phyloP scores from a whole-genome alignment of 2,797 vertebrate species.

The Bucorvus abyssinicus region DNA sequence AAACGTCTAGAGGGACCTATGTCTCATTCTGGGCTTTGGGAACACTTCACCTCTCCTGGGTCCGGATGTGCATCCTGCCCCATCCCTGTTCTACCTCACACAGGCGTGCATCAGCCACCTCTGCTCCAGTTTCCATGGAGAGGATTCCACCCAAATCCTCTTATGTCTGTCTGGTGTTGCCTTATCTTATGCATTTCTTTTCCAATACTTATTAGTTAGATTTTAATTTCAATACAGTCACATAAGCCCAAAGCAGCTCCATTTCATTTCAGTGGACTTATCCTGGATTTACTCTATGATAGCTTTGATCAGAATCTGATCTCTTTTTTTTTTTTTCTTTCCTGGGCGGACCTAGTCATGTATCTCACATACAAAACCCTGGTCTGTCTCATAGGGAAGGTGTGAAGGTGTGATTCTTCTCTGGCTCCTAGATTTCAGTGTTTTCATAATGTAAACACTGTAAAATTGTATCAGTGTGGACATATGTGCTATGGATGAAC shows the following conservation, averaged over 20 bases:
- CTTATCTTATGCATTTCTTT: not conserved
- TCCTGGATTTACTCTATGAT: not conserved
- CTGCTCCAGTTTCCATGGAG: not conserved
- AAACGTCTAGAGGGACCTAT: not conserved
- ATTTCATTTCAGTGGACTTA: slow-evolving; percentile 22
- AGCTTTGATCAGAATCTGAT: not conserved
- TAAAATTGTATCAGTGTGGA: not conserved
- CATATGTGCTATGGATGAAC: not conserved
- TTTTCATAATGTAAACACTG: not conserved
- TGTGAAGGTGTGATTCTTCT: not conserved
- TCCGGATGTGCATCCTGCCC: not conserved
- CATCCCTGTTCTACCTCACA: not conserved
- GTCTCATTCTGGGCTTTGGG: not conserved
- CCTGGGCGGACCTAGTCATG: not conserved
- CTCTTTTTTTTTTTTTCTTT: not conserved
- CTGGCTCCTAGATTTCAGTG: not conserved
- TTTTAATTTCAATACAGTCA: not conserved
- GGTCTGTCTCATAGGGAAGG: not conserved
- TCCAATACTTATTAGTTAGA: not conserved
- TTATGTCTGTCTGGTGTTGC: not conserved
- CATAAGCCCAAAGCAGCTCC: not conserved
- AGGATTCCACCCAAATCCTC: not conserved
- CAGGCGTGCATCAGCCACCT: not conserved
- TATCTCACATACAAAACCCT: not conserved
- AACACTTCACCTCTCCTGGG: not conserved